Evolutionary conservation across 2,797 vertebrate genomes (phyloP).

Genomic region (Merluccius polli): DNA sequence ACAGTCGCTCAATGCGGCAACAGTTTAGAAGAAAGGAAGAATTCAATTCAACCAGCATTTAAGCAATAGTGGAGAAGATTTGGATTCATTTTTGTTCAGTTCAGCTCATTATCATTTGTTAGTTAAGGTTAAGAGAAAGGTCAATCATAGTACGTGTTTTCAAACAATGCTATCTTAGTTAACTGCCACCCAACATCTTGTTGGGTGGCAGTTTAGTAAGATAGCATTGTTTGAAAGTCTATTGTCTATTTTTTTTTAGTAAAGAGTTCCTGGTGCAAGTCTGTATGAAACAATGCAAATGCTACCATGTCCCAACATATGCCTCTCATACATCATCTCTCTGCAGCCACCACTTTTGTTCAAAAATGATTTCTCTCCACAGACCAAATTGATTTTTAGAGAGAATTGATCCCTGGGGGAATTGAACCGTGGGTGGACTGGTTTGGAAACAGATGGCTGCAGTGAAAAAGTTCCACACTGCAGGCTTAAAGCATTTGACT

Average conservation of each 20-base stretch:
- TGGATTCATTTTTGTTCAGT: neutral
- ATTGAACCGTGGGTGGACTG: neutral
- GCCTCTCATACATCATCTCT: neutral
- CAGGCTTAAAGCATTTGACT: neutral
- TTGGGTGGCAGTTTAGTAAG: too few relatives aligned
- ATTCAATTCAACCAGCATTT: neutral
- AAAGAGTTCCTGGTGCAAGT: neutral
- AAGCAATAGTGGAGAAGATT: neutral
- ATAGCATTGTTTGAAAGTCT: too few relatives aligned
- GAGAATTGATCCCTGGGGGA: neutral
- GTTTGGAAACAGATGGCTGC: neutral
- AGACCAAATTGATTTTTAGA: neutral
- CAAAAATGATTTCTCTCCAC: neutral
- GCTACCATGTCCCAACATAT: neutral
- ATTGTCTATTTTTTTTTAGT: neutral
- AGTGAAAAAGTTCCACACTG: neutral
- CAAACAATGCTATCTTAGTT: neutral
- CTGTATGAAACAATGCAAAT: neutral
- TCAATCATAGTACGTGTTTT: neutral
- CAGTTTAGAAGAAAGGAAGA: neutral
- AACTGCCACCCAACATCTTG: neutral
- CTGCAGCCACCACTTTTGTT: neutral
- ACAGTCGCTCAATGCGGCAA: neutral
- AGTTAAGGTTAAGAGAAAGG: neutral
- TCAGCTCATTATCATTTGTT: neutral